Percentiles rank a stretch among this genome's conserved stretches.
phyloP scores from a whole-genome alignment of 2,888 invertebrate genomes.

The Chymomyza caudatula region DNA sequence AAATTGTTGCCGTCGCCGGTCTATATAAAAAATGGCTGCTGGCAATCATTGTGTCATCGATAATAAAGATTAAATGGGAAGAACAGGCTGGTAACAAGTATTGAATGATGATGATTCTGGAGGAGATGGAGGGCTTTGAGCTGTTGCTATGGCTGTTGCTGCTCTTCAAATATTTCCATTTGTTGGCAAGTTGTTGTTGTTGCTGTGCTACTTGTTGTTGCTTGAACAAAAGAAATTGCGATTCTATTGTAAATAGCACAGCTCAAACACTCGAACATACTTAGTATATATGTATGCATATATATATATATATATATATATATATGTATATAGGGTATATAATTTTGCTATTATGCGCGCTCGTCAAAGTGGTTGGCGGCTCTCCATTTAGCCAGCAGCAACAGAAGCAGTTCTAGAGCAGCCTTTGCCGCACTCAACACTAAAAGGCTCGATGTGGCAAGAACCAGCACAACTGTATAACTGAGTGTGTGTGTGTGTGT shows the following conservation, averaged over 20 bases:
- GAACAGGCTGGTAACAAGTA: not conserved
- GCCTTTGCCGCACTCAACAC: not conserved
- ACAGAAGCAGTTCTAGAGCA: not conserved
- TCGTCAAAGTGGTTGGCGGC: conserved; percentile 36
- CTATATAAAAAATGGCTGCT: conserved; percentile 37
- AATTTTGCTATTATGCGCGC: conserved; percentile 29
- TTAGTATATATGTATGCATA: not conserved
- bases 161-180: conserved; percentile 2
- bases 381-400: conserved; percentile 54
- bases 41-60: conserved; percentile 70
- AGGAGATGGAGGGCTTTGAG: not conserved
- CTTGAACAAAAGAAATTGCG: conserved; percentile 56
- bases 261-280: conserved; percentile 38
- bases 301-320: not conserved
- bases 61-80: conserved; percentile 53
- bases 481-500: conserved; percentile 11
- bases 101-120: not conserved
- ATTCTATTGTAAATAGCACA: conserved; percentile 67
- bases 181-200: conserved; percentile 6
- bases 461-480: conserved; percentile 13
- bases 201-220: conserved; percentile 1
- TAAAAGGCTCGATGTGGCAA: conserved; percentile 2
- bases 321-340: not conserved
- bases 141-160: conserved; percentile 14
- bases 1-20: conserved; percentile 22